A percentile compares a stretch with the other conserved stretches of the same genome.
Evolutionary conservation across 1,140 invertebrate genomes (phyloP).

Genomic region (Episyrphus balteatus): DNA sequence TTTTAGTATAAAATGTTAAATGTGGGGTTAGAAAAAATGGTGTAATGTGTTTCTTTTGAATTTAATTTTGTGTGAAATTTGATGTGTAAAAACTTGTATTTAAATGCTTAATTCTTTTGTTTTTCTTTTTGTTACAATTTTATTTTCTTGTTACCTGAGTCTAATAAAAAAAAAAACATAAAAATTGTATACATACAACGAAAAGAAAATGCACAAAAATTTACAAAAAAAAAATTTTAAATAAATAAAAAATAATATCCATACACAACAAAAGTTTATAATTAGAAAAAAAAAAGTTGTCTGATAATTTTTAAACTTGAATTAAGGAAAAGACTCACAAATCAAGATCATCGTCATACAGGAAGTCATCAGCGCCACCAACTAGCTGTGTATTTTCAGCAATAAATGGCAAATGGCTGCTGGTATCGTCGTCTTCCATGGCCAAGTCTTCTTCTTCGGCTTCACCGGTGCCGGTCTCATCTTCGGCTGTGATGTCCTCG

Average conservation of each 20-base stretch:
- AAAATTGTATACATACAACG: slow-evolving; percentile 7
- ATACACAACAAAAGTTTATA: neutral
- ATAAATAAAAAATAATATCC: slow-evolving; percentile 21
- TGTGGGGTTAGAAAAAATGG: too few relatives aligned
- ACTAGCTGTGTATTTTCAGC: slow-evolving; percentile 11
- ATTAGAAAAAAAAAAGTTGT: slow-evolving; percentile 5
- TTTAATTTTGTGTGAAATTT: too few relatives aligned
- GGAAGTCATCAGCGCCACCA: slow-evolving; percentile 21
- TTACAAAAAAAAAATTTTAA: slow-evolving; percentile 10
- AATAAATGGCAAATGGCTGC: slow-evolving; percentile 10
- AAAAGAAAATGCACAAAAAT: slow-evolving; percentile 19
- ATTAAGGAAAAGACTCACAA: slow-evolving; percentile 25
- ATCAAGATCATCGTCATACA: slow-evolving; percentile 28
- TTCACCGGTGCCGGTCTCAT: slow-evolving; percentile 9
- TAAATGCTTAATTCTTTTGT: too few relatives aligned
- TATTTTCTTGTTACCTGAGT: neutral
- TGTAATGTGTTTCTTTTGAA: too few relatives aligned
- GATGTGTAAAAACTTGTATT: too few relatives aligned
- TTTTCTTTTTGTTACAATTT: too few relatives aligned
- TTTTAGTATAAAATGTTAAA: too few relatives aligned
- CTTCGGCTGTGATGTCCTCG: slow-evolving; percentile 10
- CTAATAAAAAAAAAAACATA: slow-evolving; percentile 1
- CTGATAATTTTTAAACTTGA: slow-evolving; percentile 10
- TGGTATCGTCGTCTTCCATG: neutral
- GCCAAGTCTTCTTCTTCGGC: slow-evolving; percentile 7